Conservation (phyloP, 2,113 vertebrate genomes). For the Chauna torquata region DNA sequence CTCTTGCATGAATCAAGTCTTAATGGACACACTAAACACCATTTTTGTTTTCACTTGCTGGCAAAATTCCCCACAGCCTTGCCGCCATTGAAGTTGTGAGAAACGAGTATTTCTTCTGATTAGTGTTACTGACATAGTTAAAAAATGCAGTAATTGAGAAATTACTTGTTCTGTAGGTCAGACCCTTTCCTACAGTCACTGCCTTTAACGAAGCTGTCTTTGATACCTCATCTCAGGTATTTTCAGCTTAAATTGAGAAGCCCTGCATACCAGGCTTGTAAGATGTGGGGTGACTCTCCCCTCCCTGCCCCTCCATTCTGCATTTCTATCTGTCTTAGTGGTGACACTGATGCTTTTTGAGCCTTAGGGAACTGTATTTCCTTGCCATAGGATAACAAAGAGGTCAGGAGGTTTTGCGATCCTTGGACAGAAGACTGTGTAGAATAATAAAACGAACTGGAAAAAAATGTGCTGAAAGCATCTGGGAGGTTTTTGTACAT, state of each 20-base stretch:
- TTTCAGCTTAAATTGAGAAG: background rate
- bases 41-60: background rate
- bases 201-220: background rate
- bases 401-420: constrained; percentile 17
- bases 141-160: background rate
- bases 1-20: background rate
- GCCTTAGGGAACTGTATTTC: background rate
- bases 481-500: background rate
- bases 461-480: background rate
- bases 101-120: background rate
- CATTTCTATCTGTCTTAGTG: background rate
- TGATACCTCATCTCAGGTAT: background rate
- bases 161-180: background rate
- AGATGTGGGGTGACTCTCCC: background rate
- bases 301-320: background rate
- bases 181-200: background rate
- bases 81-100: background rate
- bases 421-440: background rate
- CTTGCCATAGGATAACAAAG: background rate
- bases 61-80: background rate
- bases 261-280: background rate
- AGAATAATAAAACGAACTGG: background rate
- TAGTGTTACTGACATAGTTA: background rate
- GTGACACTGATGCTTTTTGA: background rate
- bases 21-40: background rate